A percentile compares a stretch with the other conserved stretches of the same genome.
Evolutionary conservation across 2,888 invertebrate species (phyloP).

Genomic region (Scaptomyza parva): DNA sequence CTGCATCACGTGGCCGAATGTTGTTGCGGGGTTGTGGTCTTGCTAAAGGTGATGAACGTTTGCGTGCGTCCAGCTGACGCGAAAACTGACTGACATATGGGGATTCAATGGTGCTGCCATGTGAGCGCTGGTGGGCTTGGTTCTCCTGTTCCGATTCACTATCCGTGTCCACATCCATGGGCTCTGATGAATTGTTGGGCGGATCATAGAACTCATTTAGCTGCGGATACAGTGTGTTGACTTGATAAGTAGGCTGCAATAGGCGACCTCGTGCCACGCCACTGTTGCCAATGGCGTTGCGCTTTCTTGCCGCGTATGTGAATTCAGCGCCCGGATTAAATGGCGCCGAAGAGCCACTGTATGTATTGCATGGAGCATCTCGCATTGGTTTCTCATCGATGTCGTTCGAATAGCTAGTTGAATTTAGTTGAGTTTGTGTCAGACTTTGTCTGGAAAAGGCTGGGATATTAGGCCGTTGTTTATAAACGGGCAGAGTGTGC

Average conservation of each 20-base stretch:
- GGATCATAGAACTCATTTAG: conserved; percentile 64
- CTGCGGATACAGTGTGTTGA: conserved; percentile 60
- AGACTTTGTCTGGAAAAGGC: conserved; percentile 33
- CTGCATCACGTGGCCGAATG: conserved; percentile 3
- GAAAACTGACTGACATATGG: conserved; percentile 53
- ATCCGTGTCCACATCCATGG: conserved; percentile 57
- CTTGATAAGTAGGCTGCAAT: conserved; percentile 59
- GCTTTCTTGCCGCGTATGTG: conserved; percentile 19
- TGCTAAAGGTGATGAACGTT: conserved; percentile 49
- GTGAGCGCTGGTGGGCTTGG: conserved; percentile 15
- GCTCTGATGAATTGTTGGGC: conserved; percentile 8
- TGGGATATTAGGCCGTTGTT: conserved; percentile 32
- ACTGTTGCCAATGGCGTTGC: conserved; percentile 27
- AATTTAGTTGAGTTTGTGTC: conserved; percentile 59
- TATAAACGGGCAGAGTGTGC: conserved; percentile 28
- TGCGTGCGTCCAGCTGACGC: conserved; percentile 32
- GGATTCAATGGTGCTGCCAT: conserved; percentile 18
- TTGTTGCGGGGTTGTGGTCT: conserved; percentile 36
- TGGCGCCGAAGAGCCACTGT: conserved; percentile 55
- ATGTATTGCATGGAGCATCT: conserved; percentile 37
- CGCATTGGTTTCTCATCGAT: conserved; percentile 10
- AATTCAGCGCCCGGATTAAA: conserved; percentile 16
- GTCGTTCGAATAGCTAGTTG: conserved; percentile 56
- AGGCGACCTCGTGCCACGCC: conserved; percentile 50
- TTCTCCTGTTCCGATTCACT: conserved; percentile 56